These are phyloP conservation scores for Oxyura jamaicensis DNA, from an alignment of 2,113 vertebrate genomes.

Conservation along the genomic window DNA sequence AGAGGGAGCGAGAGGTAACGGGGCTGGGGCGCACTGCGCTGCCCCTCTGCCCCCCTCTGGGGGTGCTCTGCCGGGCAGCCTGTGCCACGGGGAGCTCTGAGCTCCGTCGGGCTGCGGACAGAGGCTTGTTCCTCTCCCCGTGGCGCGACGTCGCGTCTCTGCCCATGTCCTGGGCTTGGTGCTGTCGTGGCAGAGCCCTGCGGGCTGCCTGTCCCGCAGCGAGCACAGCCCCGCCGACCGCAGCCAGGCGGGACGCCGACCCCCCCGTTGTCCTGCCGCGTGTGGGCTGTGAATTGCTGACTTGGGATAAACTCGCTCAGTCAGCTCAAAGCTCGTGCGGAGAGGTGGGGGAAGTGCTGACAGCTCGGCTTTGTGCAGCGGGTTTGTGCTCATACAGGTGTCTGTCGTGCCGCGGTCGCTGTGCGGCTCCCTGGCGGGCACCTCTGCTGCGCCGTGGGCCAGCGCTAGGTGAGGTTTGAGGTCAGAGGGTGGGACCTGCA, in stretches of 20 bases:
- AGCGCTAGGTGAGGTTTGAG: not conserved
- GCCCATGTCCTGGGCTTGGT: fast-evolving
- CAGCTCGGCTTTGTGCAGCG: not conserved
- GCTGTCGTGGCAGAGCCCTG: not conserved
- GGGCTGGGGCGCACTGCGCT: fast-evolving
- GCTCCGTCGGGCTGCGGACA: fast-evolving
- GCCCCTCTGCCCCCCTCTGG: not conserved
- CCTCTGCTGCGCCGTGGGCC: fast-evolving
- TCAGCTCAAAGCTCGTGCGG: fast-evolving
- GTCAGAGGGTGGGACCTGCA: fast-evolving
- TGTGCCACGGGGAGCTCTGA: too few relatives aligned
- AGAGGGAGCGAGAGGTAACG: constrained; percentile 80
- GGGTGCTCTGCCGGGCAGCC: not conserved
- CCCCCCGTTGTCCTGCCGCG: not conserved
- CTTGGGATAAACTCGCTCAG: not conserved
- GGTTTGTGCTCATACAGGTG: not conserved
- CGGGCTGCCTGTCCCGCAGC: not conserved
- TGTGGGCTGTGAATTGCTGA: not conserved
- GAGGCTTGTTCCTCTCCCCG: not conserved
- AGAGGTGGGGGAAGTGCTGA: not conserved
- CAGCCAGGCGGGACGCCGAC: not conserved
- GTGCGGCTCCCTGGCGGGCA: fast-evolving
- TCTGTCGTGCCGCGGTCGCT: fast-evolving
- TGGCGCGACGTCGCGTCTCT: fast-evolving
- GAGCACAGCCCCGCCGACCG: too few relatives aligned